phyloP scores from a whole-genome alignment of 2,797 vertebrate genomes.

The Simalia tracyae region DNA sequence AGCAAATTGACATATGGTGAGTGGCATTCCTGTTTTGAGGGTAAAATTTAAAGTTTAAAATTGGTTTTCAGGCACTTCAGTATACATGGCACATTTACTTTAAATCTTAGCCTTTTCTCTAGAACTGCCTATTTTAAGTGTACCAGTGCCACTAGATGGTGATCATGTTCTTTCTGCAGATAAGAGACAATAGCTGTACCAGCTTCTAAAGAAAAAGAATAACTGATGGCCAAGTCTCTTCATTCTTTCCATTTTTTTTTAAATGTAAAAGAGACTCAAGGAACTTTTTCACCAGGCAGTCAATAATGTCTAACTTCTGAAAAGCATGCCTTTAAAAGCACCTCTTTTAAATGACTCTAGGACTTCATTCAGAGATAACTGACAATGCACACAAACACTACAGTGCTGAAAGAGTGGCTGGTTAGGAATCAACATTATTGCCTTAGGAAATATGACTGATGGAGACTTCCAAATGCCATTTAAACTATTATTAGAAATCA shows the following conservation, averaged over 20 bases:
- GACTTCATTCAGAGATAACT: background rate
- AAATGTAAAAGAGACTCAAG: background rate
- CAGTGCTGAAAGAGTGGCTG: background rate
- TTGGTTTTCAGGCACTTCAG: background rate
- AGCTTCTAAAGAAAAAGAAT: background rate
- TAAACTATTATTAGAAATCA: background rate
- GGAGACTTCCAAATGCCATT: background rate
- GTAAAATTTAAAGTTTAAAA: background rate
- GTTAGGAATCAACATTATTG: background rate
- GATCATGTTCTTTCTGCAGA: slow-evolving; percentile 51
- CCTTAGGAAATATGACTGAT: background rate
- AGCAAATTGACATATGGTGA: background rate
- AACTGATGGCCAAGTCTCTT: background rate
- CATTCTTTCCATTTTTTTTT: background rate
- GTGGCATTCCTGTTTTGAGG: background rate
- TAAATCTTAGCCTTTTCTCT: background rate
- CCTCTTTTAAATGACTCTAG: background rate
- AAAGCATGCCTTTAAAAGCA: background rate
- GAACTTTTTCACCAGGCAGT: background rate
- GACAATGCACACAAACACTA: background rate
- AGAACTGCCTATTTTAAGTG: background rate
- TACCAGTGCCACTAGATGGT: slow-evolving; percentile 47
- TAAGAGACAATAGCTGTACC: background rate
- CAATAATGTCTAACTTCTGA: background rate
- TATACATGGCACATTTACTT: background rate